Evolutionary conservation across 2,888 invertebrate genomes (phyloP), one percentile per base, ranked within the genome.

Genomic region (Luperina testacea): DNA sequence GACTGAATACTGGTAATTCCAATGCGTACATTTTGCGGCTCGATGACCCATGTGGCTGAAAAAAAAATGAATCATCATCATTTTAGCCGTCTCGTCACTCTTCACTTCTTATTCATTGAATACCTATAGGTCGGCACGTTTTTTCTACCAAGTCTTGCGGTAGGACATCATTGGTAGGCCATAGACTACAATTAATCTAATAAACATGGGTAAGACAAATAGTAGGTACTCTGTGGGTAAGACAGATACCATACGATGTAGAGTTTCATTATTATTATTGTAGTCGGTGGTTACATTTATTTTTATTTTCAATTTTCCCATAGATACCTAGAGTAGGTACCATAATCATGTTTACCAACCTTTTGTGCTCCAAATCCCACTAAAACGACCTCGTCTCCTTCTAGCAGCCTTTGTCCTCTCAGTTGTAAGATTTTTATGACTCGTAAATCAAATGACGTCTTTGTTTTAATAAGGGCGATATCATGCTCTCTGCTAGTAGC

Each of bases 321-420:
- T 48, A 48, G 48, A 13, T 48, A 48, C 48, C 48, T 48, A 51
- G 5, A 32, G 11, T 75, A 63, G 7, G 27, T 59, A 75, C 32
- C 6, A 24, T n/a, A 51, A 65, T 24, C 20, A 71, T 32, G 15
- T 48, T 27, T 27, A 85, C 78, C 1, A 45, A 95, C 96, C 93
- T 92, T 81, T 72, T 89, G 76, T 48, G 96, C 95, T 45, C 96
- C 96, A 88, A 96, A 97, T 70, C 96, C 96, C 38, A 94, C 88
- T 77, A 96, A 86, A 78, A 90, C 84, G 1, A 97, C 90, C 2
- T 88, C 77, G 78, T 95, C 95, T n/a, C 92, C 92, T 92, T 95
- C 94, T 27, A 75, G 45, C 20, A 96, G 78, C n/a, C 89, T 72
- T 8, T 89, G 85, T 71, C 89, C 77, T 67, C 90, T 78, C 24